Evolutionary conservation across 2,113 vertebrate species (phyloP), one percentile per base, ranked within the genome.

Genomic region (Ammodytes marinus): DNA sequence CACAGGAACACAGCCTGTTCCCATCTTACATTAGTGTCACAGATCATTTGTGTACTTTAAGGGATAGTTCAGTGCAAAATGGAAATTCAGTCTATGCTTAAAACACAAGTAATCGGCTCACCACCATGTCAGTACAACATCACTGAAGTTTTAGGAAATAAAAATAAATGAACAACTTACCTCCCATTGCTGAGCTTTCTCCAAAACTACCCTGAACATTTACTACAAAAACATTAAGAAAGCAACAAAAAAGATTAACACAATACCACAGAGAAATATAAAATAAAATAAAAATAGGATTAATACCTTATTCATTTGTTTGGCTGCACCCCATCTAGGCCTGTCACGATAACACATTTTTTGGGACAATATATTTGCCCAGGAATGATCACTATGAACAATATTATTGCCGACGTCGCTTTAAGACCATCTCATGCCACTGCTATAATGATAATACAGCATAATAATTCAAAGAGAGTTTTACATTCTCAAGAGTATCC

Each of bases 1-100:
- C 86, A 82, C 78, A 84, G 69, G 74, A 86, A 84, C 79, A 79
- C 73, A 79, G 85, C 55, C 39, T 82, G 84, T 89, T 90, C 78
- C 76, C 79, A 77, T 87, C 79, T 85, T 61, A 57, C 86, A 84
- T 74, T 69, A 27, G 73, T 80, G 86, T 86, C 83, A 82, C 83
- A 89, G 83, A 66, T 84, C 86, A 83, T 85, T 70, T 85, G 67
- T 66, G 64, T 64, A 61, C 83, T 83, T 77, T 49, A 65, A 78
- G 76, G 79, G 75, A 88, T 55, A 15, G 67, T 69, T 87, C 37
- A 67, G 72, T 47, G 81, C 81, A 78, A 84, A 86, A 88, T 19
- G 12, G 66, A 68, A 74, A 69, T 65, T 54, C 37, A 66, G 75
- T 74, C 74, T 74, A 37, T 54, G 60, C 12, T 88, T 66, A 27